These are phyloP conservation scores for Piscicola geometra DNA, from an alignment of 2,888 invertebrate genomes.

Conservation along the genomic window DNA sequence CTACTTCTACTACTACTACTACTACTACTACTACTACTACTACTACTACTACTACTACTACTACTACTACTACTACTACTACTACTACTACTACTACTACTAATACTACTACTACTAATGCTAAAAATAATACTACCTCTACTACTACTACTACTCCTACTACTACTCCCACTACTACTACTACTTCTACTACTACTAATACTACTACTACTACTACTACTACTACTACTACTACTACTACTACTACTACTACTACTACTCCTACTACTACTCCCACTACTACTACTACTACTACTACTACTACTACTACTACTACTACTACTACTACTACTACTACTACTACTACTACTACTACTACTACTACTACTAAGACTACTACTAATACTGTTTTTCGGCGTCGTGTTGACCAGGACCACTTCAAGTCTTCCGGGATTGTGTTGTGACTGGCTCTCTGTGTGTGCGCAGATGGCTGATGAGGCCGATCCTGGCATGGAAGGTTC, in stretches of 20 bases:
- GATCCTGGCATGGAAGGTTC: no score
- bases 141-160: slow-evolving; percentile 6
- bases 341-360: no score
- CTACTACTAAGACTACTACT: no score
- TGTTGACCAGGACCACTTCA: no score
- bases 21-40: no score
- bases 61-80: no score
- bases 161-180: background rate
- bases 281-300: slow-evolving; percentile 6
- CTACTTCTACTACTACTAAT: background rate
- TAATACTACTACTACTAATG: background rate
- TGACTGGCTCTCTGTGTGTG: no score
- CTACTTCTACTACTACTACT: no score
- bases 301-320: slow-evolving; percentile 12
- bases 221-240: slow-evolving; percentile 16
- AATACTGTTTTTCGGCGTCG: no score
- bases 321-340: slow-evolving; percentile 15
- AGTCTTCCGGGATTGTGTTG: no score
- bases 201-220: slow-evolving; percentile 10
- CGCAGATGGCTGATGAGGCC: no score
- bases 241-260: slow-evolving; percentile 9
- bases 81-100: slow-evolving; percentile 13
- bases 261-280: background rate
- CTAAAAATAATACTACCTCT: background rate
- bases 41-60: no score